Evolutionary conservation across 2,797 vertebrate species (phyloP), one percentile per base, ranked within the genome.

Genomic region (Hoplostethus mediterraneus): DNA sequence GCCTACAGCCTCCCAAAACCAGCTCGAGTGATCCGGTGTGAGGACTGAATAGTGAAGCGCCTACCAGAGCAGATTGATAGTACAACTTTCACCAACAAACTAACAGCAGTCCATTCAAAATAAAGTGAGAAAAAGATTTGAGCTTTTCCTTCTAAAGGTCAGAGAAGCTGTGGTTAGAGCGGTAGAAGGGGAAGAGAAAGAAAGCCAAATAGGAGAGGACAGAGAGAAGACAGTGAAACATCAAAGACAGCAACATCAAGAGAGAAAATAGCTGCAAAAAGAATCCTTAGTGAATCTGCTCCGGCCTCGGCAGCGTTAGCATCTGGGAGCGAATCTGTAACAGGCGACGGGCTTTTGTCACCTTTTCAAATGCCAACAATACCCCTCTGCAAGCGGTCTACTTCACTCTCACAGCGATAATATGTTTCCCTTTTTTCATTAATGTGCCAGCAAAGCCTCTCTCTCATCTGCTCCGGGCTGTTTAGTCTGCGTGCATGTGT

Each of bases 361-460:
- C 79, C 66, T 74, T 65, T 85, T 85, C 25, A 85, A 59, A 76
- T 53, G 49, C 6, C 66, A 57, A 59, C 31, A 68, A 75, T 64
- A 53, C 5, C 12, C 4, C 21, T 56, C 10, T 31, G 54, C 54
- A 49, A 63, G n/a, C 17, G 47, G 9, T 73, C 36, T 10, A 2
- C 53, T 51, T 14, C 28, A 52, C 3, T 62, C 21, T 79, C 69
- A 58, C 63, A 58, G 49, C 6, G 38, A 36, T 63, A 45, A 48
- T 4, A 25, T 8, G 30, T 40, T 28, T 52, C 33, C 10, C 17
- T 52, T 71, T 47, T 69, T 40, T 48, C 17, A 59, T 73, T 54
- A 71, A 44, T 40, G 2, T 53, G 25, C 7, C 7, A 36, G 0
- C 31, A 58, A 51, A 14, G 38, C 30, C 73, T 55, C 45, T 62